These are phyloP conservation scores for Scalopus aquaticus DNA, from an alignment of 2,113 vertebrate genomes.

Conservation along the genomic window DNA sequence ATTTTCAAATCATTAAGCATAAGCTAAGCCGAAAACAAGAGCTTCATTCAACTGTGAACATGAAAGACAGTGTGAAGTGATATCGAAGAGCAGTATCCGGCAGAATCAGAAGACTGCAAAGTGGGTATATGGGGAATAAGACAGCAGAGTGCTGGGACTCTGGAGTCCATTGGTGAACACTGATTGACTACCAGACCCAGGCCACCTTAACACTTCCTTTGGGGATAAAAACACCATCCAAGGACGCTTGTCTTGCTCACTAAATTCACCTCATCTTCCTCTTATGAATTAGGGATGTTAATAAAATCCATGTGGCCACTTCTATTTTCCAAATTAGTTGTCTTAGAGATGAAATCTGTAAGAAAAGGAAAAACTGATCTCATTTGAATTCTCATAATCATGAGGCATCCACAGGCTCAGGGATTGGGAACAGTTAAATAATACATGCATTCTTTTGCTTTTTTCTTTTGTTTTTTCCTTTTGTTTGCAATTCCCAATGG, in stretches of 20 bases:
- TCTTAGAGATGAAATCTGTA: neutral
- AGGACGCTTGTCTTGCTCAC: neutral
- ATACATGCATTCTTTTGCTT: neutral
- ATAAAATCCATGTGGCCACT: neutral
- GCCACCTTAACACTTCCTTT: too few relatives aligned
- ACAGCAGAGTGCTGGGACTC: neutral
- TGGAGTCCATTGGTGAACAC: neutral
- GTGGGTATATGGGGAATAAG: neutral
- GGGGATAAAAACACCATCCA: neutral
- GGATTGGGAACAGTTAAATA: neutral
- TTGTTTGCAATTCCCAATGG: neutral
- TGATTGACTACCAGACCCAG: neutral
- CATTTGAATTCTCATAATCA: neutral
- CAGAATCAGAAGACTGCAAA: neutral
- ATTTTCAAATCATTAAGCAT: neutral
- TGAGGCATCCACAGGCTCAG: neutral
- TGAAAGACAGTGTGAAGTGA: neutral
- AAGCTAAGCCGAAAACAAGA: neutral
- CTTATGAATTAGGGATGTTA: neutral
- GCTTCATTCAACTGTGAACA: neutral
- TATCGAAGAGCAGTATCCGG: neutral
- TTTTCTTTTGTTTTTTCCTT: neutral
- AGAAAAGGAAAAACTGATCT: neutral
- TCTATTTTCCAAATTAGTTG: neutral
- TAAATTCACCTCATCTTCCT: neutral